These are phyloP conservation scores for Macquaria ambigua DNA, from an alignment of 2,113 vertebrate species.

Conservation along the genomic window DNA sequence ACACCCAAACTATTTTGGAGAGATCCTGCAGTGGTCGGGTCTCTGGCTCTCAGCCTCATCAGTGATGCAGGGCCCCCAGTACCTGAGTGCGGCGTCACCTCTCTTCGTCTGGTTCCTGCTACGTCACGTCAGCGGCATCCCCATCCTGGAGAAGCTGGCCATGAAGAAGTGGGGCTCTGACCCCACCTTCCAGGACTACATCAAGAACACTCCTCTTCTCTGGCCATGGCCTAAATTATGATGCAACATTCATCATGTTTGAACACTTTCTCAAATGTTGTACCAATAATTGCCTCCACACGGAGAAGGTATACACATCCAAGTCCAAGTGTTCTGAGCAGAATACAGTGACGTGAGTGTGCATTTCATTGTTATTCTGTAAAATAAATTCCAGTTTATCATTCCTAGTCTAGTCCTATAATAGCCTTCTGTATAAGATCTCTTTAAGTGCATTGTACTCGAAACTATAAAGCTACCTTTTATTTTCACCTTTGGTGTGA, in stretches of 20 bases:
- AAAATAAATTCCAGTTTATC: slow-evolving; percentile 22
- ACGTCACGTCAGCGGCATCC: slow-evolving; percentile 84
- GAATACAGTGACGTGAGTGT: neutral
- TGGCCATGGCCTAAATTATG: slow-evolving; percentile 81
- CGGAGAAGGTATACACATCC: neutral
- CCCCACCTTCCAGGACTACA: slow-evolving; percentile 79
- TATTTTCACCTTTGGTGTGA: neutral
- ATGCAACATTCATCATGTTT: neutral
- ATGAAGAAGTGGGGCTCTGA: slow-evolving; percentile 84
- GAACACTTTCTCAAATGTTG: neutral
- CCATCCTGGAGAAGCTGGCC: slow-evolving; percentile 86
- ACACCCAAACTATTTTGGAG: slow-evolving; percentile 88
- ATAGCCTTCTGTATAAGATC: neutral
- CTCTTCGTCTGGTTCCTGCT: slow-evolving; percentile 88
- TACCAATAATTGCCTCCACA: neutral
- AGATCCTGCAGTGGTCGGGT: slow-evolving; percentile 88
- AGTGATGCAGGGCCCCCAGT: slow-evolving; percentile 82
- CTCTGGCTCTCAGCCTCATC: slow-evolving; percentile 86
- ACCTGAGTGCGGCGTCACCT: slow-evolving; percentile 81
- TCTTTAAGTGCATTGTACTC: neutral
- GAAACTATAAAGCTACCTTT: neutral
- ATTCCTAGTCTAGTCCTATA: neutral
- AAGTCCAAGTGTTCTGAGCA: neutral
- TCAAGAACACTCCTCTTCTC: slow-evolving; percentile 84
- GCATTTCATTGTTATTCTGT: neutral